phyloP scores from a whole-genome alignment of 2,888 invertebrate species.

The Stomorhina lunata region DNA sequence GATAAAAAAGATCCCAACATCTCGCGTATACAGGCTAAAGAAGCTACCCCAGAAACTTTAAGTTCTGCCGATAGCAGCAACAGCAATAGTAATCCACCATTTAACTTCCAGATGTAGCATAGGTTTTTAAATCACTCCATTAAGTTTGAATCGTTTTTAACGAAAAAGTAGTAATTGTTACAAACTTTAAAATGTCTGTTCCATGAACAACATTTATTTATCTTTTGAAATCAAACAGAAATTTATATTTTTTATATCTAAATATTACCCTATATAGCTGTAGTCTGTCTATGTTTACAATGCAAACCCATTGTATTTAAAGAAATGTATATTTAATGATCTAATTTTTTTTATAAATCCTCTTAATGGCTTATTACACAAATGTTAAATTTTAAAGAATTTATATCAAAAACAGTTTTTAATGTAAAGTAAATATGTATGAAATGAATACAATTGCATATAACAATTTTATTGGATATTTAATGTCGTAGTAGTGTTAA shows the following conservation, averaged over 20 bases:
- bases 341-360: background rate
- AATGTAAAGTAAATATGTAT: background rate
- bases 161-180: slow-evolving; percentile 47
- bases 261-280: too few relatives aligned
- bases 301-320: background rate
- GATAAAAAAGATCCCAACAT: slow-evolving; percentile 79
- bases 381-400: slow-evolving; percentile 22
- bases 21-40: slow-evolving; percentile 75
- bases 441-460: background rate
- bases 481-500: slow-evolving; percentile 10
- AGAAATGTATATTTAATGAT: slow-evolving; percentile 14
- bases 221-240: background rate
- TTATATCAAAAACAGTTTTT: slow-evolving; percentile 19
- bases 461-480: slow-evolving; percentile 10
- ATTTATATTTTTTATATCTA: slow-evolving; percentile 13
- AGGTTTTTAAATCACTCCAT: slow-evolving; percentile 63
- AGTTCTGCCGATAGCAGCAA: slow-evolving; percentile 79
- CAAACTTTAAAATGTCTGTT: slow-evolving; percentile 9
- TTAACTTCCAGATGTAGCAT: slow-evolving; percentile 68
- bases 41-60: slow-evolving; percentile 79
- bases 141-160: slow-evolving; percentile 64
- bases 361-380: background rate
- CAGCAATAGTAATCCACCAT: slow-evolving; percentile 78
- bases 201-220: background rate
- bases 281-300: background rate